Conservation (phyloP, 2,888 invertebrate species). For the Ormyrus rosae region DNA sequence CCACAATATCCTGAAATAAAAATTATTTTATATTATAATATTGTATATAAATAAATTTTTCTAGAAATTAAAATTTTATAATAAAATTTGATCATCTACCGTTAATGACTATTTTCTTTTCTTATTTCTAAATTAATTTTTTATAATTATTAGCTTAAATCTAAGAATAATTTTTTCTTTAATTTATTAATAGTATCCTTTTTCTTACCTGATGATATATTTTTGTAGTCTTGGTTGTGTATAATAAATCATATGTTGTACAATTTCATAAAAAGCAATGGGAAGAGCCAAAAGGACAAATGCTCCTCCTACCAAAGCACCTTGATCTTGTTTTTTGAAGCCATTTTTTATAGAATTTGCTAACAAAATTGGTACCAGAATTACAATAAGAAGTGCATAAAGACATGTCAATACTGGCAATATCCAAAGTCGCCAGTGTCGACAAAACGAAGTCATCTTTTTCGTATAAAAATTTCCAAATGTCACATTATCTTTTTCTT, state of each 20-base stretch:
- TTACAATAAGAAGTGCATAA: conserved; percentile 88
- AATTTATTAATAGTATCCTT: conserved; percentile 1
- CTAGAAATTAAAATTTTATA: too few relatives aligned
- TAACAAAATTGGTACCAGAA: conserved; percentile 90
- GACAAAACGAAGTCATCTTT: conserved; percentile 70
- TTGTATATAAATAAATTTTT: not conserved
- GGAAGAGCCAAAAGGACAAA: conserved; percentile 94
- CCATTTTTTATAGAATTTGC: conserved; percentile 88
- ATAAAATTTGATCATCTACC: too few relatives aligned
- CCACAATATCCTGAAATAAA: conserved; percentile 88
- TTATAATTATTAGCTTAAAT: not conserved
- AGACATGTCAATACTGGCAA: conserved; percentile 88
- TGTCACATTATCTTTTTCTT: conserved; percentile 63
- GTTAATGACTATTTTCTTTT: not conserved
- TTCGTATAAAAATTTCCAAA: conserved; percentile 47
- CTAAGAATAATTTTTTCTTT: not conserved
- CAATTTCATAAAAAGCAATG: conserved; percentile 95
- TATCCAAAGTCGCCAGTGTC: conserved; percentile 91
- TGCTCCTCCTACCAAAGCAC: conserved; percentile 90
- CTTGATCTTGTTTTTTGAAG: conserved; percentile 87
- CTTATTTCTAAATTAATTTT: conserved; percentile 13
- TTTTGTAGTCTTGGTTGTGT: conserved; percentile 94
- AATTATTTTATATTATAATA: conserved; percentile 4
- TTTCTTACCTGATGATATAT: conserved; percentile 89
- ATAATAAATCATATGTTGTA: conserved; percentile 95